Evolutionary conservation across 2,797 vertebrate species (phyloP).

Genomic region (Eutrigla gurnardus): DNA sequence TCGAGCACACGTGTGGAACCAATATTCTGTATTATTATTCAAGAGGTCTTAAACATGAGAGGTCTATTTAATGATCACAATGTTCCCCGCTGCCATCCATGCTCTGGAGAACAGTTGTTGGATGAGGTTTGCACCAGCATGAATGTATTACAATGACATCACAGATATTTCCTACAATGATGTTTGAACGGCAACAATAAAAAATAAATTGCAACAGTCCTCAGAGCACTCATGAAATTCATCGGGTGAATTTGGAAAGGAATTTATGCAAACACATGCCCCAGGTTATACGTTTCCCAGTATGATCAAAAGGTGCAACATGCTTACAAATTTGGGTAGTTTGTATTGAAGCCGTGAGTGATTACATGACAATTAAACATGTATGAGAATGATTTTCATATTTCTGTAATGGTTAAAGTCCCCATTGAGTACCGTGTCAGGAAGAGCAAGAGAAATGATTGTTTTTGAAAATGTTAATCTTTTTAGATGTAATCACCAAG

Average conservation of each 20-base stretch:
- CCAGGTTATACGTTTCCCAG: conserved; percentile 36
- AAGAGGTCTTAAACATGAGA: background rate
- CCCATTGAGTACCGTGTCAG: conserved; percentile 8
- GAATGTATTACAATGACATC: background rate
- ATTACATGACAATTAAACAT: conserved; percentile 21
- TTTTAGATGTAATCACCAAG: conserved; percentile 24
- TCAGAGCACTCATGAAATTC: conserved; percentile 12
- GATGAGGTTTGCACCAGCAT: background rate
- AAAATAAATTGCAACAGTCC: background rate
- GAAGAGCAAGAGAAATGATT: background rate
- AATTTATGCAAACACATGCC: conserved; percentile 3
- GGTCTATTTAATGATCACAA: background rate
- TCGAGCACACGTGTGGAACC: background rate
- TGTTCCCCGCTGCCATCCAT: background rate
- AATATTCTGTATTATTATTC: background rate
- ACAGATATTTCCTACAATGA: background rate
- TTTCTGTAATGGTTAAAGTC: conserved; percentile 5
- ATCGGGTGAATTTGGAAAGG: conserved; percentile 6
- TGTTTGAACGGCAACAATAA: conserved; percentile 9
- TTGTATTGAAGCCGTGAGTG: conserved; percentile 33
- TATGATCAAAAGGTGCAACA: conserved; percentile 52
- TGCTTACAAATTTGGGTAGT: conserved; percentile 29
- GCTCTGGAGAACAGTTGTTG: background rate
- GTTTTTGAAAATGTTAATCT: conserved; percentile 17
- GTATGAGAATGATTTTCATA: conserved; percentile 5